Conservation (phyloP, 2,797 vertebrate species). For the Protosalanx chinensis region DNA sequence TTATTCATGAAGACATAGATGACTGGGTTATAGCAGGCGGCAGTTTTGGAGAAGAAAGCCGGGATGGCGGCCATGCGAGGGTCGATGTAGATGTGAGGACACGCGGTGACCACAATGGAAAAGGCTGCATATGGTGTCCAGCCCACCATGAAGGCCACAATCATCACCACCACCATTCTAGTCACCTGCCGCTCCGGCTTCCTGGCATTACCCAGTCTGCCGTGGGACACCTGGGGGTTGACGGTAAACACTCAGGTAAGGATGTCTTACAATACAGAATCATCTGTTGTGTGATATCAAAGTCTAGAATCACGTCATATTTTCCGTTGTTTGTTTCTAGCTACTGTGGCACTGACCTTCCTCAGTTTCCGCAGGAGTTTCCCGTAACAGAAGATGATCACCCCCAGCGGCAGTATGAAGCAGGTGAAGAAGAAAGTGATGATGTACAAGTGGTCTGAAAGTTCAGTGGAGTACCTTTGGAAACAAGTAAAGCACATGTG, state of each 20-base stretch:
- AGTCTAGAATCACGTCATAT: background rate
- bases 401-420: slow-evolving; percentile 81
- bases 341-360: slow-evolving; percentile 70
- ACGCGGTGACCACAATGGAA: slow-evolving; percentile 79
- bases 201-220: slow-evolving; percentile 73
- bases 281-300: background rate
- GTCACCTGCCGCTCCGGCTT: slow-evolving; percentile 86
- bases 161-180: slow-evolving; percentile 88
- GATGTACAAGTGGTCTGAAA: slow-evolving; percentile 79
- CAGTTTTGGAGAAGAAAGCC: slow-evolving; percentile 90
- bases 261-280: background rate
- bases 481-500: background rate
- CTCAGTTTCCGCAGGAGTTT: slow-evolving; percentile 82
- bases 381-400: slow-evolving; percentile 86
- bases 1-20: slow-evolving; percentile 95
- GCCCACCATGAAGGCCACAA: slow-evolving; percentile 85
- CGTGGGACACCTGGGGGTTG: slow-evolving; percentile 77
- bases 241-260: background rate
- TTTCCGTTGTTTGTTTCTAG: background rate
- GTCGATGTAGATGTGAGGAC: slow-evolving; percentile 80
- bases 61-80: slow-evolving; percentile 81
- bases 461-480: slow-evolving; percentile 80
- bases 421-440: slow-evolving; percentile 84
- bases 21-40: slow-evolving; percentile 86
- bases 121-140: slow-evolving; percentile 86